These are phyloP conservation scores for Neosilurus mollespiculum DNA, from an alignment of 2,797 vertebrate genomes.

Conservation along the genomic window DNA sequence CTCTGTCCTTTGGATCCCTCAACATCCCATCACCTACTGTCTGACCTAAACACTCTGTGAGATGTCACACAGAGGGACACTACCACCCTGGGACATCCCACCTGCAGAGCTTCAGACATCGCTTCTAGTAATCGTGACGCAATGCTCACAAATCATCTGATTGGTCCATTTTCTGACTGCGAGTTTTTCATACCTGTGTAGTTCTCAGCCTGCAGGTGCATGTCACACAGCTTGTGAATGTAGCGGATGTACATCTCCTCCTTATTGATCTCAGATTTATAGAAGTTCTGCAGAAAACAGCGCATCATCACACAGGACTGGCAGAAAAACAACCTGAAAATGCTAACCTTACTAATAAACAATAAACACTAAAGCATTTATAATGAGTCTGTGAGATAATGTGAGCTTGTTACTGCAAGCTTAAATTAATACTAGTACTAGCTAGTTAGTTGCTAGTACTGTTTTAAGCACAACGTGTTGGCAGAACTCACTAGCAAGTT, in stretches of 20 bases:
- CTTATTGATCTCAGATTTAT: slow-evolving; percentile 98
- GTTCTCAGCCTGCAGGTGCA: slow-evolving; percentile 97
- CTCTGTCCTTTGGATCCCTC: no score
- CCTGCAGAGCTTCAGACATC: no score
- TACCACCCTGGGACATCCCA: no score
- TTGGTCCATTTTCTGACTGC: neutral
- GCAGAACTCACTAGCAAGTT: slow-evolving; percentile 88
- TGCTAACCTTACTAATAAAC: neutral
- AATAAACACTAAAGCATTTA: neutral
- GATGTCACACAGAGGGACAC: no score
- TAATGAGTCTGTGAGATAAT: neutral
- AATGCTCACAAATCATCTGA: neutral
- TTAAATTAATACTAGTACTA: neutral
- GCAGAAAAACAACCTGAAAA: neutral
- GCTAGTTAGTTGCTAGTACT: no score
- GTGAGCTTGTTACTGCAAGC: neutral
- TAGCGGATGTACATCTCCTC: slow-evolving; percentile 99
- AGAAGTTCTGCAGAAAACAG: slow-evolving; percentile 84
- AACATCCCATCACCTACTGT: no score
- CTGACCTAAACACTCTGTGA: no score
- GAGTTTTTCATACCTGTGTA: slow-evolving; percentile 83
- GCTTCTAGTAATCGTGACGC: neutral
- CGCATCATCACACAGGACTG: neutral
- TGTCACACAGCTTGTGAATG: slow-evolving; percentile 97
- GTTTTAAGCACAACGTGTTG: neutral